phyloP scores from a whole-genome alignment of 2,797 vertebrate species.

The Monodelphis domestica region DNA sequence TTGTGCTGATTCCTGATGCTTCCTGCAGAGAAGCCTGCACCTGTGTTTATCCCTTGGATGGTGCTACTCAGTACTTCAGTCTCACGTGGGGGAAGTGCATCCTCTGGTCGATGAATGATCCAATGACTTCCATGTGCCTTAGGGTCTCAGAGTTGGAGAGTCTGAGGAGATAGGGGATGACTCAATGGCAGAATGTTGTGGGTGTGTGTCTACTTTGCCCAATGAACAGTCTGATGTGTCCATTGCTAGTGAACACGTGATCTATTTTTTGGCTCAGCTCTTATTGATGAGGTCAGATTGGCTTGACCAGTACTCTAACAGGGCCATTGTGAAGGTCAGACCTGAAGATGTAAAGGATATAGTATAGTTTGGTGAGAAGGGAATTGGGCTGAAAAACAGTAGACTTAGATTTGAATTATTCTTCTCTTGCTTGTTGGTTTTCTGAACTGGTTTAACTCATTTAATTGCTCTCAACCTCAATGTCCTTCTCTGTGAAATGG shows the following conservation, averaged over 20 bases:
- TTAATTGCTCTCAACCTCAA: neutral
- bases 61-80: neutral
- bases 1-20: neutral
- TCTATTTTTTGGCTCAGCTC: neutral
- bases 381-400: neutral
- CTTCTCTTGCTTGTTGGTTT: neutral
- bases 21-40: neutral
- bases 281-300: neutral
- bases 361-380: neutral
- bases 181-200: neutral
- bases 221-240: neutral
- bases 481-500: neutral
- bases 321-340: neutral
- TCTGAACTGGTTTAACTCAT: neutral
- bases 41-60: neutral
- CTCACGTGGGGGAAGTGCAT: neutral
- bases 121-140: neutral
- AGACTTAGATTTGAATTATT: neutral
- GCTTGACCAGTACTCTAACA: neutral
- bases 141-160: neutral
- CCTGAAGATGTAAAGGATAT: neutral
- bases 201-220: neutral
- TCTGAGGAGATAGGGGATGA: neutral
- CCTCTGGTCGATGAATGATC: neutral
- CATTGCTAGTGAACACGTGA: neutral